phyloP scores from a whole-genome alignment of 2,888 invertebrate species.

The Brenthis daphne region DNA sequence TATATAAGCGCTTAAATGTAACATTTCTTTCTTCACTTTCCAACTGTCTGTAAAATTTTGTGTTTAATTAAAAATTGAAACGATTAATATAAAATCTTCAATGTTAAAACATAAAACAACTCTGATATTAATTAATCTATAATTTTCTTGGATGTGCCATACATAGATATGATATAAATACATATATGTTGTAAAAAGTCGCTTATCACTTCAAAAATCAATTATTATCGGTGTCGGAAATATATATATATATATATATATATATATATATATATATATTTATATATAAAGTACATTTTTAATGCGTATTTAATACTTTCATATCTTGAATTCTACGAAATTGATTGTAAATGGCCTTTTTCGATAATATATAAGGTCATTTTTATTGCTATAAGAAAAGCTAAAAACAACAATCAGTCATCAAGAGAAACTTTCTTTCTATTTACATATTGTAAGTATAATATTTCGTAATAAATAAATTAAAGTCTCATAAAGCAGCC shows the following conservation, averaged over 20 bases:
- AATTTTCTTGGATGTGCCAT: slow-evolving; percentile 3
- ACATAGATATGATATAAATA: slow-evolving; percentile 5
- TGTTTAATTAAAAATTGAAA: not conserved
- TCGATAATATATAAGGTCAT: not conserved
- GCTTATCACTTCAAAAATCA: slow-evolving; percentile 10
- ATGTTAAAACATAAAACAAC: not conserved
- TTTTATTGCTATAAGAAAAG: not conserved
- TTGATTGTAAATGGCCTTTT: slow-evolving; percentile 6
- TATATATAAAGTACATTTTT: not conserved
- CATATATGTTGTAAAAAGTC: slow-evolving; percentile 5
- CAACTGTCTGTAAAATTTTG: too few relatives aligned
- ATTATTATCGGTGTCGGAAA: slow-evolving; percentile 10
- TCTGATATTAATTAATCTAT: not conserved
- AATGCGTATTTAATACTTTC: slow-evolving; percentile 14
- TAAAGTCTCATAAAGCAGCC: too few relatives aligned
- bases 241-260: not conserved
- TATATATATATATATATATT: too few relatives aligned
- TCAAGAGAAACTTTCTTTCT: not conserved
- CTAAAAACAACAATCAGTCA: not conserved
- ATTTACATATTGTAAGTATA: too few relatives aligned
- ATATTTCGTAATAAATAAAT: too few relatives aligned
- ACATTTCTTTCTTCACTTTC: too few relatives aligned
- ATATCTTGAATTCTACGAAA: slow-evolving; percentile 7
- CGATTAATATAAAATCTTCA: not conserved
- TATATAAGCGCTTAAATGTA: too few relatives aligned